These are phyloP conservation scores for Erebia ligea DNA, from an alignment of 2,888 invertebrate species.

Conservation along the genomic window DNA sequence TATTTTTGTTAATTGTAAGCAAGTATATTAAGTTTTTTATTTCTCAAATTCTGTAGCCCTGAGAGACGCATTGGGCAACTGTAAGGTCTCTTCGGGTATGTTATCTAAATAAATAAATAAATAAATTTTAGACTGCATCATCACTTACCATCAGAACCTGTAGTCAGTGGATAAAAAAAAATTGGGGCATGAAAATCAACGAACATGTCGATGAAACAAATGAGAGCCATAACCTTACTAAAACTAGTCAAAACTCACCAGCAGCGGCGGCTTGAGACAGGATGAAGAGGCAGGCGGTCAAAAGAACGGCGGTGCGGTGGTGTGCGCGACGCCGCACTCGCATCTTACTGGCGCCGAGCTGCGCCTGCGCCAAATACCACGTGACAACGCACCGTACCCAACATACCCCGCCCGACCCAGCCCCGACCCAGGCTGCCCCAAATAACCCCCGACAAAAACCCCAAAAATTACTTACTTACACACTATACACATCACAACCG, in stretches of 20 bases:
- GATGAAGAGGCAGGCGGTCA: slow-evolving; percentile 76
- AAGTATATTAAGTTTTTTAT: too few species aligned
- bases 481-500: slow-evolving; percentile 82
- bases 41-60: too few species aligned
- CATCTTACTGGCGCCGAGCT: slow-evolving; percentile 81
- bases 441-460: slow-evolving; percentile 25
- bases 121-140: too few species aligned
- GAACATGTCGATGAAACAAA: slow-evolving; percentile 31
- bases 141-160: too few species aligned
- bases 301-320: slow-evolving; percentile 75
- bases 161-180: too few species aligned
- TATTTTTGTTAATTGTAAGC: too few species aligned
- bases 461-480: slow-evolving; percentile 68
- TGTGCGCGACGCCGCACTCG: slow-evolving; percentile 77
- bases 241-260: slow-evolving; percentile 62
- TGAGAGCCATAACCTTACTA: slow-evolving; percentile 30
- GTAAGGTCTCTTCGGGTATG: too few species aligned
- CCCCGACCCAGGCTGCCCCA: not conserved
- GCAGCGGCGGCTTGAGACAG: slow-evolving; percentile 74
- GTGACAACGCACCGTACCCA: slow-evolving; percentile 67
- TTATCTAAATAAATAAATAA: too few species aligned
- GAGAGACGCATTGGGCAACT: too few species aligned
- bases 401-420: slow-evolving; percentile 60
- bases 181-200: too few species aligned
- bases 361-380: slow-evolving; percentile 76